Conservation (phyloP, 2,797 vertebrate genomes). For the Semotilus atromaculatus region DNA sequence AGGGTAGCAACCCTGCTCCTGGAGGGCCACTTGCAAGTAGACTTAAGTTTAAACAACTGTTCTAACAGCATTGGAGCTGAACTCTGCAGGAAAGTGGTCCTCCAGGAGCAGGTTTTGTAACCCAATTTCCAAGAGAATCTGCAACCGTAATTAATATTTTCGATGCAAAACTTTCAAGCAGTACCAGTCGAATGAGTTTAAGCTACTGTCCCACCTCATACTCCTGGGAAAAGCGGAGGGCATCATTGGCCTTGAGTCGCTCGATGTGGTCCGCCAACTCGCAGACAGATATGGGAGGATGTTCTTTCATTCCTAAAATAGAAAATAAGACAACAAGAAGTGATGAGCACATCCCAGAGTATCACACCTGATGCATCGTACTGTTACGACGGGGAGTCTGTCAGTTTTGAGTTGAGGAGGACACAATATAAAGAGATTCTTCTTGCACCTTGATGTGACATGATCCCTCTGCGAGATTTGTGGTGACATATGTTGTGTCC, state of each 20-base stretch:
- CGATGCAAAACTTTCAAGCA: neutral
- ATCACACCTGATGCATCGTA: neutral
- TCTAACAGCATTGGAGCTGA: neutral
- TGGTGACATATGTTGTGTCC: constrained; percentile 48
- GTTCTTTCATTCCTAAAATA: constrained; percentile 86
- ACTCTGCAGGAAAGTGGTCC: neutral
- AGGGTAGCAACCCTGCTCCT: neutral
- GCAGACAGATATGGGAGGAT: constrained; percentile 81
- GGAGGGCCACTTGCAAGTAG: neutral
- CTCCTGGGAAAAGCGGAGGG: constrained; percentile 92
- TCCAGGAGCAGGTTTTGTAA: neutral
- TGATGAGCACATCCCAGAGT: neutral
- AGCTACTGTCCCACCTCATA: constrained; percentile 82
- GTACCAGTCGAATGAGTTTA: neutral
- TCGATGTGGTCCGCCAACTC: constrained; percentile 91
- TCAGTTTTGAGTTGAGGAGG: constrained; percentile 30
- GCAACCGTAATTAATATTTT: neutral
- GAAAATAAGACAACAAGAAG: constrained; percentile 35
- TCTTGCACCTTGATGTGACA: constrained; percentile 15
- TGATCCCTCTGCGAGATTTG: constrained; percentile 11
- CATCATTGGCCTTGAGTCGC: constrained; percentile 89
- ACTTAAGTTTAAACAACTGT: neutral
- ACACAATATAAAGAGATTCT: constrained; percentile 12
- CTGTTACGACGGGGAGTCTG: constrained; percentile 5
- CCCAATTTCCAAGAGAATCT: neutral